phyloP scores from a whole-genome alignment of 2,113 vertebrate genomes.

The Passer domesticus region DNA sequence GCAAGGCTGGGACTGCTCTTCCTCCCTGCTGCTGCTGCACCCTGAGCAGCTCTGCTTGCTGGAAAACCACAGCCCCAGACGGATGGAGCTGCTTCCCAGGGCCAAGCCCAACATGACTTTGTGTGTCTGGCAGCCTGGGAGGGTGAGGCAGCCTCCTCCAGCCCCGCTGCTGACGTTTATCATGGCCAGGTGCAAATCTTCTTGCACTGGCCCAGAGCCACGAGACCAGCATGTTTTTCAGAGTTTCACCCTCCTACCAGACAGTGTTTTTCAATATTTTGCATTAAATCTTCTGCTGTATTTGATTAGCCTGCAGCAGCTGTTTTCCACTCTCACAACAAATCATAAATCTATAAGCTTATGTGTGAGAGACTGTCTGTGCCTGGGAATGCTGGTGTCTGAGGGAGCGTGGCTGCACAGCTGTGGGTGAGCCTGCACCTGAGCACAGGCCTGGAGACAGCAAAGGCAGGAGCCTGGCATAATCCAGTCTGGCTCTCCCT shows the following conservation, averaged over 20 bases:
- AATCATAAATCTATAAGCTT: conserved; percentile 53
- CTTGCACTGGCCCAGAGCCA: background rate
- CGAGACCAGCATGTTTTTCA: background rate
- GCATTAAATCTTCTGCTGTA: conserved; percentile 58
- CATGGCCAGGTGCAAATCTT: conserved; percentile 49
- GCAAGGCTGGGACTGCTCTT: background rate
- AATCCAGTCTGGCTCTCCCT: fast-evolving
- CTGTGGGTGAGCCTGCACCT: background rate
- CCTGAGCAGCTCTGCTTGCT: background rate
- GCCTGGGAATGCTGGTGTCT: background rate
- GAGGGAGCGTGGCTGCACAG: background rate
- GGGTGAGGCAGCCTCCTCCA: background rate
- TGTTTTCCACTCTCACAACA: conserved; percentile 65
- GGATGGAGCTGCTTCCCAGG: fast-evolving
- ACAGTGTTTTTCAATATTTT: conserved; percentile 53
- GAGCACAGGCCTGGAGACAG: background rate
- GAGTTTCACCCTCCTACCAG: conserved; percentile 35
- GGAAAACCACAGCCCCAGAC: background rate
- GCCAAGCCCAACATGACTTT: background rate
- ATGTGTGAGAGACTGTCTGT: conserved; percentile 33
- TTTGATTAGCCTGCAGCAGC: conserved; percentile 64
- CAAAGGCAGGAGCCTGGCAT: fast-evolving
- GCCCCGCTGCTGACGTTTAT: background rate
- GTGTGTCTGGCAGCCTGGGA: background rate
- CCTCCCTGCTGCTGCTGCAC: background rate